Conservation (phyloP, 2,113 vertebrate genomes). For the Machaerirhynchus nigripectus region DNA sequence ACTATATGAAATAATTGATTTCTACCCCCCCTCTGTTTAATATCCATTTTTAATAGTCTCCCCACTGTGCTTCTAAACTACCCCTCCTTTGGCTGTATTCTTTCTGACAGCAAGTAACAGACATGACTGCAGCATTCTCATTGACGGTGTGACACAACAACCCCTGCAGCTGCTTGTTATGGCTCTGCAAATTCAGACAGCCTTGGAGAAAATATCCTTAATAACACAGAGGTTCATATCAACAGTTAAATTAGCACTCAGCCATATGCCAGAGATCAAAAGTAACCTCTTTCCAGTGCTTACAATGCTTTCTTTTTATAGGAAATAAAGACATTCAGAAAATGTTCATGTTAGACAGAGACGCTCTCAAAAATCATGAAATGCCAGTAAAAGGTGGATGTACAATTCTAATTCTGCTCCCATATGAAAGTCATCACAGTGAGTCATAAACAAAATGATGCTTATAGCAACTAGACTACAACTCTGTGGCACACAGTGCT, state of each 20-base stretch:
- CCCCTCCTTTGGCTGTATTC: neutral
- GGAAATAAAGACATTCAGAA: neutral
- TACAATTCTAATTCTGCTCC: conserved; percentile 13
- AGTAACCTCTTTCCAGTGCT: neutral
- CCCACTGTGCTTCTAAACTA: neutral
- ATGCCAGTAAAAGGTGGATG: conserved; percentile 11
- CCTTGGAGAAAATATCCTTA: neutral
- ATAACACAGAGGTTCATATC: neutral
- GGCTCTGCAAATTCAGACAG: neutral
- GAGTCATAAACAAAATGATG: conserved; percentile 48
- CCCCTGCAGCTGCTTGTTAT: neutral
- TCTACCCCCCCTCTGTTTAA: neutral
- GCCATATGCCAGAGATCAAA: neutral
- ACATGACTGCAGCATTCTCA: neutral
- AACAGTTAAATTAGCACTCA: conserved; percentile 21
- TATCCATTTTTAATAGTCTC: neutral
- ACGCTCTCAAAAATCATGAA: conserved; percentile 20
- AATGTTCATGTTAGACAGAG: neutral
- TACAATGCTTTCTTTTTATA: neutral
- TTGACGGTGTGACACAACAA: neutral
- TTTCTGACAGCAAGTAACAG: neutral
- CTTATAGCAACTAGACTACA: conserved; percentile 20
- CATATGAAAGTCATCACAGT: conserved; percentile 23
- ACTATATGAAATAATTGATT: neutral
- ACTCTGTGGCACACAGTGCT: neutral